A percentile compares a stretch with the other conserved stretches of the same genome.
Evolutionary conservation across 2,113 vertebrate genomes (phyloP).

Genomic region (Xiphophorus couchianus): DNA sequence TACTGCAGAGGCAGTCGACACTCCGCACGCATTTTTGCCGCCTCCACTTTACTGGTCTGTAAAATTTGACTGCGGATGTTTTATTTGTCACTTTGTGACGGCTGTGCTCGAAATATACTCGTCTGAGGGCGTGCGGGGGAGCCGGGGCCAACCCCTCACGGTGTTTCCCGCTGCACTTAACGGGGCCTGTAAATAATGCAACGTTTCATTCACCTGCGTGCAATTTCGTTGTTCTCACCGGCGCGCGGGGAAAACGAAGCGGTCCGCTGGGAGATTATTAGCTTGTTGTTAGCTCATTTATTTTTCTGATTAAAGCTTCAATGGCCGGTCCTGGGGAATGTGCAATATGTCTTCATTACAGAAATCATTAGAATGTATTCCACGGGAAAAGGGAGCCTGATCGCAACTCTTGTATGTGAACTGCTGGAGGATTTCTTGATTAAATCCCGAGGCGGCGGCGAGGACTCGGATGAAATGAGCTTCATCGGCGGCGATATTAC

Average conservation of each 20-base stretch:
- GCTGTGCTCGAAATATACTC: slow-evolving; percentile 62
- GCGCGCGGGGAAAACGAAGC: slow-evolving; percentile 31
- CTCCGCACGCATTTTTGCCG: slow-evolving; percentile 32
- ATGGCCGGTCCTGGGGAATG: slow-evolving; percentile 22
- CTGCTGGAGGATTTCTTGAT: slow-evolving; percentile 54
- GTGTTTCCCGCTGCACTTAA: slow-evolving; percentile 33
- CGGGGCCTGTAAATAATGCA: slow-evolving; percentile 58
- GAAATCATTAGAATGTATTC: slow-evolving; percentile 62
- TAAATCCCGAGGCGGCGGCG: slow-evolving; percentile 51
- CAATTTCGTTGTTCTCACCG: slow-evolving; percentile 18
- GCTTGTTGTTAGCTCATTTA: slow-evolving; percentile 50
- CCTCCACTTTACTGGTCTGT: slow-evolving; percentile 77
- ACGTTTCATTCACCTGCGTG: slow-evolving; percentile 33
- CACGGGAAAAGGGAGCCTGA: slow-evolving; percentile 31
- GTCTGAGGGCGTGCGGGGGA: slow-evolving; percentile 17
- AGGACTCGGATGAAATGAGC: slow-evolving; percentile 44
- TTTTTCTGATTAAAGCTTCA: slow-evolving; percentile 51
- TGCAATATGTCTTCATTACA: slow-evolving; percentile 68
- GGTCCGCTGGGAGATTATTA: slow-evolving; percentile 67
- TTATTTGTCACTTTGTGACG: slow-evolving; percentile 71
- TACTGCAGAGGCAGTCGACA: slow-evolving; percentile 64
- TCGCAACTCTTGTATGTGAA: slow-evolving; percentile 34
- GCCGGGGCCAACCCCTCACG: slow-evolving; percentile 24
- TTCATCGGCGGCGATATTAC: slow-evolving; percentile 47
- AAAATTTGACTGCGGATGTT: slow-evolving; percentile 76